These are phyloP conservation scores for Noctua fimbriata DNA, from an alignment of 2,888 invertebrate genomes.

Conservation along the genomic window DNA sequence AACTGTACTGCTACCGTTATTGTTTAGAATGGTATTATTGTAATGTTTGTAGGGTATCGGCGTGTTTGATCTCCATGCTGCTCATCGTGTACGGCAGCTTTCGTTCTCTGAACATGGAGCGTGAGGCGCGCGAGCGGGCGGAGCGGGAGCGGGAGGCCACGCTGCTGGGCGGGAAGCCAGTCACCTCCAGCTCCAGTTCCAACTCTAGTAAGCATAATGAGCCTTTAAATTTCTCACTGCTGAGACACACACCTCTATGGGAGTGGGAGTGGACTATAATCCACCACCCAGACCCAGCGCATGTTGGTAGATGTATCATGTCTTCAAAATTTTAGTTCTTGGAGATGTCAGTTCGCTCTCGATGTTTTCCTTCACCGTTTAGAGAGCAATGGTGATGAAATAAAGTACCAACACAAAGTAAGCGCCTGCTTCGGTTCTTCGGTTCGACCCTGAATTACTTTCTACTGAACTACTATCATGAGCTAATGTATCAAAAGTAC, in stretches of 20 bases:
- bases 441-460: neutral
- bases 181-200: slow-evolving; percentile 79
- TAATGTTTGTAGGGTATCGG: slow-evolving; percentile 93
- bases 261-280: neutral
- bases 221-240: neutral
- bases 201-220: slow-evolving; percentile 77
- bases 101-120: slow-evolving; percentile 98
- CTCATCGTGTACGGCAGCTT: slow-evolving; percentile 99
- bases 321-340: neutral
- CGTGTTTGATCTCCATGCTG: slow-evolving; percentile 98
- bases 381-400: neutral
- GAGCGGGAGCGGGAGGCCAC: slow-evolving; percentile 93
- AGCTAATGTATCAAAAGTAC: neutral
- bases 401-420: neutral
- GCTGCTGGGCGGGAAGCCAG: slow-evolving; percentile 88
- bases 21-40: slow-evolving; percentile 38
- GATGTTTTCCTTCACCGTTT: neutral
- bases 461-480: too few relatives aligned
- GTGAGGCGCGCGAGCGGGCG: slow-evolving; percentile 96
- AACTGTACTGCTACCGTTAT: slow-evolving; percentile 28
- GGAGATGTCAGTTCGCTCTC: neutral
- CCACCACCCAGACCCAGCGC: neutral
- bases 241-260: neutral
- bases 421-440: neutral
- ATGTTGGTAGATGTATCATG: neutral